Conservation (phyloP, 1,140 invertebrate genomes). For the Trichonephila inaurata region DNA sequence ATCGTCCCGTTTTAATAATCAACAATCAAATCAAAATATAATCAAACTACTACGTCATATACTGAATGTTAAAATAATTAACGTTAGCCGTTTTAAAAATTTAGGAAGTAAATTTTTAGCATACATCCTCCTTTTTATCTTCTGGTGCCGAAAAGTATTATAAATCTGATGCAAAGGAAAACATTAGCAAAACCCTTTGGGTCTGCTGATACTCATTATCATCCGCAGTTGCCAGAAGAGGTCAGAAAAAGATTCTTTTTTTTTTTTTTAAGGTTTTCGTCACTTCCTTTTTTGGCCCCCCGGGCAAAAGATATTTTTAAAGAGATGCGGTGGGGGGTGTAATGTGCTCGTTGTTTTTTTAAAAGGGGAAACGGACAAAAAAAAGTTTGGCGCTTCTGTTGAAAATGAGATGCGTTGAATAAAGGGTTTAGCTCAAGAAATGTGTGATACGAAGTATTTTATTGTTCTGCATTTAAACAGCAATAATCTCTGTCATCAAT, state of each 20-base stretch:
- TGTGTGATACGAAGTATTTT: too few relatives aligned
- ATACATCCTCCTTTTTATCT: neutral
- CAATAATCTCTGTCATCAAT: too few relatives aligned
- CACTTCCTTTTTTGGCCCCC: neutral
- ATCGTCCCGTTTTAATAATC: too few relatives aligned
- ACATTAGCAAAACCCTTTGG: neutral
- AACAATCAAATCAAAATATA: neutral
- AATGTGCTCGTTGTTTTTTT: neutral
- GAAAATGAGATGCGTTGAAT: neutral
- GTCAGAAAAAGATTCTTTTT: neutral
- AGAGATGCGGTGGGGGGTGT: neutral
- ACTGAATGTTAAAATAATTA: neutral
- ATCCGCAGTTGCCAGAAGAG: neutral
- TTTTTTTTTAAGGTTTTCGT: neutral
- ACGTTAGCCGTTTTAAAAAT: neutral
- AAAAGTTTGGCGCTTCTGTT: neutral
- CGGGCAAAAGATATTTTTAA: neutral
- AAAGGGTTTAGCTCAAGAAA: too few relatives aligned
- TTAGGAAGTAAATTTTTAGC: neutral
- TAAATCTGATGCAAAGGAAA: neutral
- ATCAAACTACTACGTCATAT: neutral
- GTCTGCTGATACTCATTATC: constrained; percentile 25
- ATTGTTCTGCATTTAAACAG: too few relatives aligned
- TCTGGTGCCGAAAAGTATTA: neutral
- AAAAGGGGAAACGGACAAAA: neutral